phyloP scores from a whole-genome alignment of 2,113 vertebrate species.

The Melanerpes aurifrons region DNA sequence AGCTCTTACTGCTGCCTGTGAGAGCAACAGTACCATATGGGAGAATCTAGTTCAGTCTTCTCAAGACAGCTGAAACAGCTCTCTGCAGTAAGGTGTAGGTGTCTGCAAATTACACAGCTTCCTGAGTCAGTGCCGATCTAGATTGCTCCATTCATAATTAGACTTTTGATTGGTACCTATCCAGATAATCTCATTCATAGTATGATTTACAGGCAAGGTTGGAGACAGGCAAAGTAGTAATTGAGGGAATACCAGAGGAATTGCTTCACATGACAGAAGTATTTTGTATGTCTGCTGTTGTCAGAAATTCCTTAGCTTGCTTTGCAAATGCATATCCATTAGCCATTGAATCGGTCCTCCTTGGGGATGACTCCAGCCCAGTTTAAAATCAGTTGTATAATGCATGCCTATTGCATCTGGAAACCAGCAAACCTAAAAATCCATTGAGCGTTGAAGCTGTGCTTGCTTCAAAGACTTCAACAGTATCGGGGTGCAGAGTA shows the following conservation, averaged over 20 bases:
- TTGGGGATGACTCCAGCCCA: not conserved
- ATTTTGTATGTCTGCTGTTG: conserved; percentile 34
- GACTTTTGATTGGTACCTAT: conserved; percentile 71
- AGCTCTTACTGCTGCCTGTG: conserved; percentile 35
- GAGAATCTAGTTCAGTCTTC: conserved; percentile 41
- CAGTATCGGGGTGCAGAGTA: not conserved
- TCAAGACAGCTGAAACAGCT: conserved; percentile 39
- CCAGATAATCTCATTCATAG: conserved; percentile 64
- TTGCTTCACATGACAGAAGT: conserved; percentile 38
- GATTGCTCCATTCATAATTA: conserved; percentile 62
- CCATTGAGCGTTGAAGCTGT: not conserved
- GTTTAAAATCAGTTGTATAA: not conserved
- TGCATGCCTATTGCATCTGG: not conserved
- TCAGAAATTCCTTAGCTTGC: conserved; percentile 38
- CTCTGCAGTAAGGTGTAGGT: conserved; percentile 62
- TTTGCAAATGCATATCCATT: not conserved
- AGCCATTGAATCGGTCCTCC: not conserved
- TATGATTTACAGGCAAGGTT: conserved; percentile 56
- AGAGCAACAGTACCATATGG: conserved; percentile 35
- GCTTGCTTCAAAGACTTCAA: not conserved
- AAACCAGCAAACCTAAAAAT: not conserved
- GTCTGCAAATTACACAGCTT: conserved; percentile 68
- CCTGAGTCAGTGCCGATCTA: conserved; percentile 52
- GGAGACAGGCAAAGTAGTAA: conserved; percentile 68
- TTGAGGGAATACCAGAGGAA: conserved; percentile 64